Conservation (phyloP, 2,113 vertebrate genomes). For the Trachemys scripta region DNA sequence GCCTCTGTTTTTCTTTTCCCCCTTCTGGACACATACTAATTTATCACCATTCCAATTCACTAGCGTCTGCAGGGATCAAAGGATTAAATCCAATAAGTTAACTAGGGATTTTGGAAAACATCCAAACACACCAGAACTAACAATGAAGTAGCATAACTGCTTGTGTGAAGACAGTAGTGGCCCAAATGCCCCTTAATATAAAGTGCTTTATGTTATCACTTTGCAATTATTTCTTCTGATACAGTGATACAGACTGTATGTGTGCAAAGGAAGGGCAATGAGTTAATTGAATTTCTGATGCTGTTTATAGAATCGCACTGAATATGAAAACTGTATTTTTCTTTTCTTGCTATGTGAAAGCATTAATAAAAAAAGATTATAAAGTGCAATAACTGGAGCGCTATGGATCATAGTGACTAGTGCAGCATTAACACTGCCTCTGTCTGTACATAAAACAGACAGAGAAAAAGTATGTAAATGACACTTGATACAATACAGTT, state of each 20-base stretch:
- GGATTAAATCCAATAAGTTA: neutral
- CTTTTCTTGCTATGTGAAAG: neutral
- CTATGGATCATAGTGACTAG: neutral
- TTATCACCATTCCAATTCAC: slow-evolving; percentile 94
- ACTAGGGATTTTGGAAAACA: neutral
- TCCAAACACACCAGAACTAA: neutral
- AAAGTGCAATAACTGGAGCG: slow-evolving; percentile 9
- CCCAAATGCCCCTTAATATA: neutral
- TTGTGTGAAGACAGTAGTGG: neutral
- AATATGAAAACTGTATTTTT: neutral
- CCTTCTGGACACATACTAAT: slow-evolving; percentile 92
- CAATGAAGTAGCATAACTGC: neutral
- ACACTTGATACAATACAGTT: neutral
- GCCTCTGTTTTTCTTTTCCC: slow-evolving; percentile 94
- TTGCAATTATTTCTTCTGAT: neutral
- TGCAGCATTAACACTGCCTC: neutral
- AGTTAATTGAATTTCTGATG: neutral
- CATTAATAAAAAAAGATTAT: neutral
- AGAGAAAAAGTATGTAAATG: neutral
- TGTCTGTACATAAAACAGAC: slow-evolving; percentile 2
- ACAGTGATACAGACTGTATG: neutral
- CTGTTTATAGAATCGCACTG: neutral
- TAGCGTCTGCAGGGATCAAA: slow-evolving; percentile 82
- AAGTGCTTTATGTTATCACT: neutral
- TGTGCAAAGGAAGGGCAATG: neutral